These are phyloP conservation scores for Dicrurus megarhynchus DNA, from an alignment of 2,113 vertebrate genomes.

Conservation along the genomic window DNA sequence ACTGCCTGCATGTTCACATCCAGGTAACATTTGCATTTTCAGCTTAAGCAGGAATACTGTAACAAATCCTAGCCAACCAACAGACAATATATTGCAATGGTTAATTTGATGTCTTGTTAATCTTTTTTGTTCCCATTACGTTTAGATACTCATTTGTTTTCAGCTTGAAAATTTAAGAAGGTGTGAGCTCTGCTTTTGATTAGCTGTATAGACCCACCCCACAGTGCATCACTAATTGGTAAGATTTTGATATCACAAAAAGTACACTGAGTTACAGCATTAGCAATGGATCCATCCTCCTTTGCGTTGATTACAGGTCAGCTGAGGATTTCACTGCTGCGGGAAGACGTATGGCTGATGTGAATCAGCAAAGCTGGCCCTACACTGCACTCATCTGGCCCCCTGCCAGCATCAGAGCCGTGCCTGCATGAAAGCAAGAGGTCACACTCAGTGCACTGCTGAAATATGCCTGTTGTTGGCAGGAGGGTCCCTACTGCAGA, in stretches of 20 bases:
- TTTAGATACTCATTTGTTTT: not conserved
- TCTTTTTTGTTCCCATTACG: constrained; percentile 13
- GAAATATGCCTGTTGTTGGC: not conserved
- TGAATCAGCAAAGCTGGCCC: not conserved
- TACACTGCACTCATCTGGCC: not conserved
- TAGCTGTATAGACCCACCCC: not conserved
- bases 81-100: not conserved
- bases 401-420: not conserved
- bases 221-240: not conserved
- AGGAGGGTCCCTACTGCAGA: not conserved
- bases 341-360: not conserved
- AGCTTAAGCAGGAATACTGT: not conserved
- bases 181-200: not conserved
- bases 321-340: not conserved
- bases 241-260: not conserved
- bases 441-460: not conserved
- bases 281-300: not conserved
- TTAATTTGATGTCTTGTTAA: not conserved
- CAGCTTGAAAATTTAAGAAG: not conserved
- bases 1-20: not conserved
- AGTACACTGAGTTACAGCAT: not conserved
- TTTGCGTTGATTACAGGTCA: not conserved
- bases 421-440: not conserved
- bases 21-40: not conserved
- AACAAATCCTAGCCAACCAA: not conserved